These are phyloP conservation scores for Pampus argenteus DNA, from an alignment of 2,797 vertebrate genomes.

Conservation along the genomic window DNA sequence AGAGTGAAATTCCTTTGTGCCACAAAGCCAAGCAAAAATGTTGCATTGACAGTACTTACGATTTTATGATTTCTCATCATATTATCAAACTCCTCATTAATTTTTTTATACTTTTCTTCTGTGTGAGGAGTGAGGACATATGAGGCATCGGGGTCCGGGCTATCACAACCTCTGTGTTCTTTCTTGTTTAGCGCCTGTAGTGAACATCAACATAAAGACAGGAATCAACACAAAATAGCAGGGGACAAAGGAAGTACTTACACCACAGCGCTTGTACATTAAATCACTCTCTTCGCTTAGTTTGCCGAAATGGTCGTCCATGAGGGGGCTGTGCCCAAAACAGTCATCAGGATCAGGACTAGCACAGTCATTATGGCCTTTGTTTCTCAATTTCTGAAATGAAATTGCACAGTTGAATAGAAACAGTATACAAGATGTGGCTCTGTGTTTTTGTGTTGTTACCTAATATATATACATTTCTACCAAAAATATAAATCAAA, in stretches of 20 bases:
- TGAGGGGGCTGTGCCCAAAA: constrained; percentile 99
- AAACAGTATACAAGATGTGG: constrained; percentile 69
- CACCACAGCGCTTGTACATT: constrained; percentile 99
- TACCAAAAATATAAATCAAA: constrained; percentile 13
- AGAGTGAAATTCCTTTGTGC: constrained; percentile 81
- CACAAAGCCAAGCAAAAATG: constrained; percentile 88
- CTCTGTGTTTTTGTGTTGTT: constrained; percentile 49
- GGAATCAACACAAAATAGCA: constrained; percentile 98
- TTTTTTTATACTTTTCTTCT: constrained; percentile 99
- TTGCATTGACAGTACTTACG: constrained; percentile 90
- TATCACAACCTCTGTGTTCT: constrained; percentile 99
- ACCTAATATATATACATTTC: constrained; percentile 31
- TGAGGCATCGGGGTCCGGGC: constrained; percentile 99
- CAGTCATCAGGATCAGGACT: constrained; percentile 99
- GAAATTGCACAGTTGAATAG: constrained; percentile 98
- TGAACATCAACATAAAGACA: constrained; percentile 99
- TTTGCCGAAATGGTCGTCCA: constrained; percentile 99
- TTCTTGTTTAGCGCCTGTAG: constrained; percentile 99
- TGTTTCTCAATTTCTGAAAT: constrained; percentile 99
- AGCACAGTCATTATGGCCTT: constrained; percentile 99
- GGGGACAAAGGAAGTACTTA: constrained; percentile 96
- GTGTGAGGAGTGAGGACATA: constrained; percentile 99
- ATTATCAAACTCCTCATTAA: constrained; percentile 99
- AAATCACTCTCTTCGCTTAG: constrained; percentile 99
- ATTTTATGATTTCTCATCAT: constrained; percentile 99